Evolutionary conservation across 2,797 vertebrate species (phyloP), one percentile per base, ranked within the genome.

Genomic region (Rachycentron canadum): DNA sequence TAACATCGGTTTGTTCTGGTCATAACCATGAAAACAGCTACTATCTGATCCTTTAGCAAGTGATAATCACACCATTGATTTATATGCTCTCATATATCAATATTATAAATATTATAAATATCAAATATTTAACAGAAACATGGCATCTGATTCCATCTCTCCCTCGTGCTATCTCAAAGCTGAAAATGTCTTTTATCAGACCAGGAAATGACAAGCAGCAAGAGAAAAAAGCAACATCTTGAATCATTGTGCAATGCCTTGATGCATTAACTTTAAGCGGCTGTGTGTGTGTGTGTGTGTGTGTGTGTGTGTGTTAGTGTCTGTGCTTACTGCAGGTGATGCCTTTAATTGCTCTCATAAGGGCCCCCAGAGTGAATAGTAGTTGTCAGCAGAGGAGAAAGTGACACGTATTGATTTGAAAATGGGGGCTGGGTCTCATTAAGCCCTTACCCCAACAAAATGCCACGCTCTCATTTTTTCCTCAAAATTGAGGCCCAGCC

Each of bases 261-360:
- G 32, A 78, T 66, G 43, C 69, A 47, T 17, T 36, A 64, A 16
- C 49, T 56, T 25, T 68, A 19, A 41, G 7, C 7, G 32, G 32
- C 7, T 32, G 17, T 56, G 40, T 63, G 7, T 53, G 3, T 50
- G 12, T 71, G 23, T 41, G 36, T 55, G 68, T 60, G 62, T 26
- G 30, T 47, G 59, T 53, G 16, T n/a, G n/a, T n/a, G n/a, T 50
- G 50, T 58, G 43, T n/a, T 62, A 50, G 30, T 66, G 4, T 65
- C 2, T 5, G 21, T 26, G 65, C 58, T 80, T 61, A 60, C 83
- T 83, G 76, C 69, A 86, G 84, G 85, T 88, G 79, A 64, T 78
- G 86, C 72, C 66, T 85, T 57, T 91, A 88, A 91, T 88, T 90
- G 90, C 86, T 84, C 89, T 86, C 84, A 64, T 32, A 84, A 85